Percentiles rank a stretch among this genome's conserved stretches.
Conservation (phyloP, 2,797 vertebrate genomes). For the Serranus cabrilla region DNA sequence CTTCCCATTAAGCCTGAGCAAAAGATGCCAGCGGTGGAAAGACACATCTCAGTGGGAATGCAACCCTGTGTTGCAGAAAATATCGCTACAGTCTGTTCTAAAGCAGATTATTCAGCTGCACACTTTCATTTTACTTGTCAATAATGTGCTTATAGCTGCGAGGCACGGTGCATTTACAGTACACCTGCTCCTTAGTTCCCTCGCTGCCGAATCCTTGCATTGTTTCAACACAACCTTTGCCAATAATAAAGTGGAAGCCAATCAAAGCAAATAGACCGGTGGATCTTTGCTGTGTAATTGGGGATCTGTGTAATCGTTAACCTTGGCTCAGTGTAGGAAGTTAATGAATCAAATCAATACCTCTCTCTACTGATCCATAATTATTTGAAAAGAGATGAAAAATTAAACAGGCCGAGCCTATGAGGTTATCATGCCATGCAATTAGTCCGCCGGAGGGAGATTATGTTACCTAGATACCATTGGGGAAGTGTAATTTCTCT, state of each 20-base stretch:
- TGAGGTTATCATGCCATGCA: constrained; percentile 96
- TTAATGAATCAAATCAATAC: constrained; percentile 99
- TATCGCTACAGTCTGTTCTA: constrained; percentile 43
- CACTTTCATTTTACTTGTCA: constrained; percentile 76
- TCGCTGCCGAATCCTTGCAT: constrained; percentile 66
- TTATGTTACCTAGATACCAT: constrained; percentile 99
- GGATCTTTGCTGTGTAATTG: constrained; percentile 92
- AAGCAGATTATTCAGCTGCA: constrained; percentile 70
- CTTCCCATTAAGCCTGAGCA: constrained; percentile 57
- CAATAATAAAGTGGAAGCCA: constrained; percentile 89
- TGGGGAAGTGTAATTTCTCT: constrained; percentile 96
- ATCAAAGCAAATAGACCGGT: constrained; percentile 90
- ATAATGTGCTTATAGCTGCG: constrained; percentile 62
- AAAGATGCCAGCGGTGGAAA: constrained; percentile 50
- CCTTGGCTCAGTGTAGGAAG: constrained; percentile 94
- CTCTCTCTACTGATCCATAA: constrained; percentile 98
- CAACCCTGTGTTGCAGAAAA: constrained; percentile 33
- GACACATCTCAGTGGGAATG: constrained; percentile 36
- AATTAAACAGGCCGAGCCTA: constrained; percentile 96
- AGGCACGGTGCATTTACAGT: constrained; percentile 60
- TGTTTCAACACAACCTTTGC: constrained; percentile 81
- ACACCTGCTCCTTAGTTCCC: constrained; percentile 60
- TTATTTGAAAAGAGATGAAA: constrained; percentile 99
- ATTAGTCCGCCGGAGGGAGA: constrained; percentile 97
- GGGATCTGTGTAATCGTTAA: constrained; percentile 98